Base-by-base conservation (phyloP, 2,888 invertebrate genomes). In the Sesia bembeciformis region DNA sequence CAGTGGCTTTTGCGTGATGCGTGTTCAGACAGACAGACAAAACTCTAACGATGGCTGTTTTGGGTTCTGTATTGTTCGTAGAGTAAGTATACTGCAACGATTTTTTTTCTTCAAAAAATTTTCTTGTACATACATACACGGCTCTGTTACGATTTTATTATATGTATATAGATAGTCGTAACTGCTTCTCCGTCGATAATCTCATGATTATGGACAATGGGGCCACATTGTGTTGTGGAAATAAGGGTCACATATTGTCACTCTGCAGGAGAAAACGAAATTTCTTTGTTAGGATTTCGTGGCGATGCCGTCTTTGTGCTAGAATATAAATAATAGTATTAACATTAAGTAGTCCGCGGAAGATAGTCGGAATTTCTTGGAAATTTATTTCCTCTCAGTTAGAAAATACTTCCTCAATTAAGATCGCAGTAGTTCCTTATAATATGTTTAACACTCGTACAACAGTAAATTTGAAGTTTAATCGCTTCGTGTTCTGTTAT, bases 221-320 rank as follows among this genome's bases (percentile, higher is more conserved):
- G 60, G 63, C 67, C 67, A 64, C 68, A 72, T 73, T 66, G 68
- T 69, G 66, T 63, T 52, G 64, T 54, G 65, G 65, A 58, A 65
- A 66, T 68, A 71, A 68, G 68, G 72, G 66, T 65, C 66, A 61
- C 62, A 68, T 67, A 71, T 70, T 69, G 72, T 68, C 67, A 63
- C 61, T 60, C 60, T 56, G 62, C 57, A 61, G 63, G 60, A 61
- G 64, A 57, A 63, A 62, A 63, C 59, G 63, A 65, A 66, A 67
- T 68, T 60, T 58, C 56, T 59, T 58, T 60, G 60, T 59, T 57
- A 59, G 57, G 56, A 63, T 64, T 63, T 58, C 59, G 61, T 56
- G 58, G 53, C 51, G 58, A 57, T 62, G 59, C 60, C 58, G 54
- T 57, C 60, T 56, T 61, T 57, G 58, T 61, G 52, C 60, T 58